Base-by-base conservation (phyloP, 2,113 vertebrate species). In the Notothenia rossii region DNA sequence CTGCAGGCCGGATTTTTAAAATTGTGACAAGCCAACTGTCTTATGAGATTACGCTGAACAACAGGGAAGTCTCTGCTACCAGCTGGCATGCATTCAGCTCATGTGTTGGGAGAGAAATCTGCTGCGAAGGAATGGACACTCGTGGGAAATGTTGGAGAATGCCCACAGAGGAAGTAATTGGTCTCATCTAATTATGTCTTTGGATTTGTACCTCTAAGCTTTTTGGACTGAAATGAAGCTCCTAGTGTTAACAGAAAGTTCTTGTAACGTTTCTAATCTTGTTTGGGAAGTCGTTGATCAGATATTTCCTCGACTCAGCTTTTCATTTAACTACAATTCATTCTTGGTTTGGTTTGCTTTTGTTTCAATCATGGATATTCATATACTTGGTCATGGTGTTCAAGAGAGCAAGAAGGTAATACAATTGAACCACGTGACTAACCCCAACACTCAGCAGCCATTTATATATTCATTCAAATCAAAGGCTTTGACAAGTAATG, bases 1-100 rank as follows among this genome's bases (percentile, higher is more conserved):
- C 74, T 68, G 67, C 15, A 43, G 77, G 60, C 33, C 18, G 51
- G 71, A 48, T 17, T 62, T n/a, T 29, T 40, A 1, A 40, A 40
- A 55, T 10, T 59, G 75, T 15, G 54, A 75, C 74, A 80, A 49
- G 67, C 75, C 78, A 72, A 77, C 75, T 76, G 81, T 72, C 59
- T 50, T 8, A 18, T 49, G 69, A 55, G 71, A 76, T 58, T 4
- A 49, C 46, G 49, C 4, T 7, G 45, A 67, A 72, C 40, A 29
- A 75, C 58, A 5, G 61, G 45, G 20, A 59, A 3, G 15, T 25
- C 40, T 66, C 54, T 17, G 9, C 36, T 11, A 7, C 10, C 17
- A 10, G 0, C 7, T 67, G 74, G 51, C 63, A 33, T 3, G 3
- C 10, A 53, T 14, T 40, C 62, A 22, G 6, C 7, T 80, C 12